Evolutionary conservation across 2,888 invertebrate genomes (phyloP).

Genomic region (Willowsia nigromaculata): DNA sequence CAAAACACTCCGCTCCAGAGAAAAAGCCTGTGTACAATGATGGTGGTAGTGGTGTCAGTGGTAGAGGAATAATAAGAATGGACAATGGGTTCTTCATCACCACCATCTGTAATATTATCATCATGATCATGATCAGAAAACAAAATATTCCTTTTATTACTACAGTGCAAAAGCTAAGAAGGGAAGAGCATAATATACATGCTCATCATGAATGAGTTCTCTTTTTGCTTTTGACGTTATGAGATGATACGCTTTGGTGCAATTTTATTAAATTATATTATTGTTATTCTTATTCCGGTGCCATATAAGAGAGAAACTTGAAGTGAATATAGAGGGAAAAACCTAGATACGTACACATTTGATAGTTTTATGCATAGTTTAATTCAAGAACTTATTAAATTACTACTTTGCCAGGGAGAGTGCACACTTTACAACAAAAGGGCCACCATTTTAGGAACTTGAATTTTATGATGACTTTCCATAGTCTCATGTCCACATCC

Average conservation of each 20-base stretch:
- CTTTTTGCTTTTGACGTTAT: neutral
- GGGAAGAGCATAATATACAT: neutral
- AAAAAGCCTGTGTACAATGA: conserved; percentile 18
- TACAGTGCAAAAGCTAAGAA: neutral
- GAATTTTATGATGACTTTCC: conserved; percentile 53
- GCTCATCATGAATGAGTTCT: neutral
- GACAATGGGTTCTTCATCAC: conserved; percentile 61
- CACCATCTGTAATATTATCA: conserved; percentile 37
- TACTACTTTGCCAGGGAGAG: neutral
- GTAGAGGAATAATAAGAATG: conserved; percentile 10
- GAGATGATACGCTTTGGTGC: conserved; percentile 14
- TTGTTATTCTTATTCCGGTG: neutral
- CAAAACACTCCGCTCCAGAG: neutral
- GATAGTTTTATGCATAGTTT: conserved; percentile 23
- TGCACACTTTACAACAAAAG: conserved; percentile 29
- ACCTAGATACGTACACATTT: neutral
- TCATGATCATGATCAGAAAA: neutral
- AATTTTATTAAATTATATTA: conserved; percentile 20
- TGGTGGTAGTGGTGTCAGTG: conserved; percentile 7
- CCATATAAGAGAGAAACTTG: neutral
- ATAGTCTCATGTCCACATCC: conserved; percentile 32
- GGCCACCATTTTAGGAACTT: conserved; percentile 57
- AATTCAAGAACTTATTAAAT: conserved; percentile 45
- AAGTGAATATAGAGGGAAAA: neutral
- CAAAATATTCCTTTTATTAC: neutral